Base-by-base conservation (phyloP, 2,797 vertebrate species). In the Semaprochilodus insignis region DNA sequence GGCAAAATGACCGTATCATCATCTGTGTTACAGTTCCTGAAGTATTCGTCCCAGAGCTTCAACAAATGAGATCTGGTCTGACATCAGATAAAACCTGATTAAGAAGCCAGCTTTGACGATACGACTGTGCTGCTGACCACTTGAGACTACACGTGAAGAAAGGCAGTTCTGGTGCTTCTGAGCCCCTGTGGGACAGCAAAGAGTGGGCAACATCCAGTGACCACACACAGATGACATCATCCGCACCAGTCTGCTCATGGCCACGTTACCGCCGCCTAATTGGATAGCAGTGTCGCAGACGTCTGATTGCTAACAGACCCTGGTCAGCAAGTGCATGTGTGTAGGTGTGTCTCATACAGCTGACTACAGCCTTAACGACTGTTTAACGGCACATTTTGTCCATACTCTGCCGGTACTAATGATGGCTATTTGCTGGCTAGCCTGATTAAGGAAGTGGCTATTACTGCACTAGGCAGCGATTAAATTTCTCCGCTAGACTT, bases 241-340 rank as follows among this genome's bases (percentile, higher is more conserved):
- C 8, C 6, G 13, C 31, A 71, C 40, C 44, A 71, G 15, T 55
- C 3, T 16, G 25, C 19, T 55, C 83, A 59, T 25, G 1, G 25
- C 77, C 25, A 73, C 6, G 79, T 67, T 71, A 63, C 52, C 1
- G 31, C 36, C 67, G 25, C 44, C 82, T 90, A 86, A 91, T 88
- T 90, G 85, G 85, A 84, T 60, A 23, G 74, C 71, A 77, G 57
- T 75, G 75, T 57, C 44, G 84, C 55, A 78, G 81, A 79, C 44
- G 86, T 83, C 78, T 93, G 90, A 93, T 91, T 90, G 86, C 87
- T 89, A 92, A 91, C 91, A 93, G 91, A 91, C 83, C 85, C 84
- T 90, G 86, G 91, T 92, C 87, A 88, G 88, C 84, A 67, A 52
- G 34, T 52, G 62, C 74, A 59, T 40, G 31, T 81, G 86, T 88